Percentiles rank a stretch among this genome's conserved stretches.
Conservation (phyloP, 1,140 invertebrate genomes). For the Sycophaga agraensis region DNA sequence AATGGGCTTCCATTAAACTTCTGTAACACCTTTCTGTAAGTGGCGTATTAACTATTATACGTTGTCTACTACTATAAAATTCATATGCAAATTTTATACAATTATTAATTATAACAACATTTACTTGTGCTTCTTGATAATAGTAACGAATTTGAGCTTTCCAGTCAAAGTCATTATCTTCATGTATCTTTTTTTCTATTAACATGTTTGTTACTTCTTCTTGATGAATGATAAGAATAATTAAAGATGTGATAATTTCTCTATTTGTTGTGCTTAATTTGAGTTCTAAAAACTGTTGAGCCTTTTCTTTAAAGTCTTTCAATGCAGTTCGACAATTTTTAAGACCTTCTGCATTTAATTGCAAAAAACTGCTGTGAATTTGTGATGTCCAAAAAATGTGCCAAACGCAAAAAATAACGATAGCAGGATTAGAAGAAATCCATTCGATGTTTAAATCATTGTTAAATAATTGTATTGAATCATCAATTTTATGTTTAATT, state of each 20-base stretch:
- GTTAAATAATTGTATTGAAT: slow-evolving; percentile 15
- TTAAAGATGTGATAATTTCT: slow-evolving; percentile 60
- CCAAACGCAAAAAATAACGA: slow-evolving; percentile 64
- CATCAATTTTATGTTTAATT: slow-evolving; percentile 29
- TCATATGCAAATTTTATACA: slow-evolving; percentile 79
- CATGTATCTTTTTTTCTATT: slow-evolving; percentile 52
- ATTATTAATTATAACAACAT: slow-evolving; percentile 76
- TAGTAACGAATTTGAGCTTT: slow-evolving; percentile 86
- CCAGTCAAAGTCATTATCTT: slow-evolving; percentile 83
- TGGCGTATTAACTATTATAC: slow-evolving; percentile 82
- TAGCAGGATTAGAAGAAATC: slow-evolving; percentile 43
- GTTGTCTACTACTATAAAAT: slow-evolving; percentile 77
- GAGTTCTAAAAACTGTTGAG: slow-evolving; percentile 47
- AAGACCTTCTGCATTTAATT: neutral
- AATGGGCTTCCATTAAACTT: slow-evolving; percentile 77
- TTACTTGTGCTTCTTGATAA: slow-evolving; percentile 59
- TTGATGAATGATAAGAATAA: slow-evolving; percentile 65
- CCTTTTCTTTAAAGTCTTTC: neutral
- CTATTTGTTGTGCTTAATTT: slow-evolving; percentile 60
- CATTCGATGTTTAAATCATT: slow-evolving; percentile 26
- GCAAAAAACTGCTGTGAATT: slow-evolving; percentile 52
- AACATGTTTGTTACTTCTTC: slow-evolving; percentile 63
- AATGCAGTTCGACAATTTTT: neutral
- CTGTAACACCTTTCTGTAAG: slow-evolving; percentile 91
- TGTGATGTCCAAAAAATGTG: slow-evolving; percentile 68